Percentiles rank a stretch among this genome's conserved stretches.
Conservation (phyloP, 2,113 vertebrate species). For the Cyanoramphus novaezelandiae region DNA sequence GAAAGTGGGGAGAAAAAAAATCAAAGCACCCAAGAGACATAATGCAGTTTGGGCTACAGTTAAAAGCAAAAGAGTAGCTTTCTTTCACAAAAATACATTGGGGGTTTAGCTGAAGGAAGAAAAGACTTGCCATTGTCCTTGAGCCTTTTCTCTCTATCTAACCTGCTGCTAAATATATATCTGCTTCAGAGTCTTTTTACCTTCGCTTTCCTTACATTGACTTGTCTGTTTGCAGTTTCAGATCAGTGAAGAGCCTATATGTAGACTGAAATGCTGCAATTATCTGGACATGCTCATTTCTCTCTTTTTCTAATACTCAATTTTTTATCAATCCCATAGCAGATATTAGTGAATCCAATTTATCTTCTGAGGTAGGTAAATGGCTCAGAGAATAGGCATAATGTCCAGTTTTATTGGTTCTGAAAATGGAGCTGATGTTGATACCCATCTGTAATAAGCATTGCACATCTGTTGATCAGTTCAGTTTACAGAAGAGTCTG, state of each 20-base stretch:
- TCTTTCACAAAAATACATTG: slow-evolving; percentile 44
- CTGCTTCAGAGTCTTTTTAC: slow-evolving; percentile 41
- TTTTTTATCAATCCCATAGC: slow-evolving; percentile 21
- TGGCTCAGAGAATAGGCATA: background rate
- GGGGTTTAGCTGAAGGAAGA: slow-evolving; percentile 45
- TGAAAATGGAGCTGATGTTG: background rate
- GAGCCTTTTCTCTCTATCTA: slow-evolving; percentile 47
- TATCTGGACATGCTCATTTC: slow-evolving; percentile 6
- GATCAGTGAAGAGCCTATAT: slow-evolving; percentile 25
- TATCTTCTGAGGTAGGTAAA: slow-evolving; percentile 30
- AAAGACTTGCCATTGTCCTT: slow-evolving; percentile 62
- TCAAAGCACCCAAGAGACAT: slow-evolving; percentile 57
- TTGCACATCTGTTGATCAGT: slow-evolving; percentile 22
- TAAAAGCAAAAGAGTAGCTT: slow-evolving; percentile 51
- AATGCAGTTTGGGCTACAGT: slow-evolving; percentile 53
- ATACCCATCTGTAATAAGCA: background rate
- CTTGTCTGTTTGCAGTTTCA: slow-evolving; percentile 52
- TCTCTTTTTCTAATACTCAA: background rate
- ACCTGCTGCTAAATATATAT: slow-evolving; percentile 60
- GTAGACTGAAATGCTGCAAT: slow-evolving; percentile 40
- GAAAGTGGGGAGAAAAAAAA: slow-evolving; percentile 21
- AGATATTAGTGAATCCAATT: slow-evolving; percentile 19
- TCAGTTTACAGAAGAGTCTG: slow-evolving; percentile 3
- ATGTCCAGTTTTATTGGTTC: background rate
- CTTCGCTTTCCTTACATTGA: background rate